phyloP scores from a whole-genome alignment of 2,888 invertebrate genomes.

The Pasiphila rectangulata region DNA sequence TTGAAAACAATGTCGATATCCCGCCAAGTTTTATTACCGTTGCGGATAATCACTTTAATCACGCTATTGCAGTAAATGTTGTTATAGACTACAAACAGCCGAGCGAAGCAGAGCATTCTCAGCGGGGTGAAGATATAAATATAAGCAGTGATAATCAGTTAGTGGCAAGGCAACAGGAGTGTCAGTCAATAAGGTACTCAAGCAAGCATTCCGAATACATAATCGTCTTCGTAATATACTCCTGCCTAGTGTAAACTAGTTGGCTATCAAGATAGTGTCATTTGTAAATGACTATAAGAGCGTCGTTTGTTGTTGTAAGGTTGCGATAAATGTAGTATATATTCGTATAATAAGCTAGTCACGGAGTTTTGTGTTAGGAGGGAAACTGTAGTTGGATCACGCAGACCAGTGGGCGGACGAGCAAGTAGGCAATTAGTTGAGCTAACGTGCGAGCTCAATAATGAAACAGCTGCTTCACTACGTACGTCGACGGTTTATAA shows the following conservation, averaged over 20 bases:
- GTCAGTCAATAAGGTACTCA: conserved; percentile 63
- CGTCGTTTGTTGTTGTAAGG: conserved; percentile 32
- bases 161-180: conserved; percentile 77
- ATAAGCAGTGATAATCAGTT: conserved; percentile 76
- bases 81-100: conserved; percentile 55
- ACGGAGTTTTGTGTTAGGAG: conserved; percentile 44
- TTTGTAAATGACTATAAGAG: conserved; percentile 32
- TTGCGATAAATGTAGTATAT: conserved; percentile 44
- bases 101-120: conserved; percentile 80
- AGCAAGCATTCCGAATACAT: conserved; percentile 67
- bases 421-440: conserved; percentile 58
- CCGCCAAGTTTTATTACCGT: conserved; percentile 57
- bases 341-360: conserved; percentile 53
- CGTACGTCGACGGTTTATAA: no score
- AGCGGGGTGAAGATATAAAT: conserved; percentile 74
- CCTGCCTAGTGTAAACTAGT: conserved; percentile 27
- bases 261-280: conserved; percentile 15
- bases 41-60: conserved; percentile 32
- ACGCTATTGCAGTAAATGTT: conserved; percentile 36
- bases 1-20: conserved; percentile 48
- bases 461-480: conserved; percentile 9
- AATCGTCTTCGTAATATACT: conserved; percentile 34
- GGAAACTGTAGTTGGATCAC: conserved; percentile 51
- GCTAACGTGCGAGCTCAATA: conserved; percentile 5
- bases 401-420: conserved; percentile 57